These are phyloP conservation scores for Emys orbicularis DNA, from an alignment of 2,797 vertebrate genomes.

Conservation along the genomic window DNA sequence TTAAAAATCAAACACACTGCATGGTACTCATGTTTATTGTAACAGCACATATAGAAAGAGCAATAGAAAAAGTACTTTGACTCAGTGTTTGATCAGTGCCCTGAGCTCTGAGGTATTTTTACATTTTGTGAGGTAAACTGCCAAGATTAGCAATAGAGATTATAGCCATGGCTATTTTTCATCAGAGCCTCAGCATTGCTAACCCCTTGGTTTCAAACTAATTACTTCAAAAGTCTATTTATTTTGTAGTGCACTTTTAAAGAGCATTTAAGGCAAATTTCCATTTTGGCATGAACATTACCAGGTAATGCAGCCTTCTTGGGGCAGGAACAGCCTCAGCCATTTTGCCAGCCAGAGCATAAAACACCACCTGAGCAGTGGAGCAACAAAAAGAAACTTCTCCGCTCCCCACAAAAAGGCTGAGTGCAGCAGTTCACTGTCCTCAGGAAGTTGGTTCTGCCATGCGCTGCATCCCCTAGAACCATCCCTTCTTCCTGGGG, in stretches of 20 bases:
- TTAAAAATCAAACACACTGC: slow-evolving; percentile 21
- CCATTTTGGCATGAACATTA: not conserved
- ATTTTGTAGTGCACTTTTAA: not conserved
- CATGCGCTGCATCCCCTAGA: not conserved
- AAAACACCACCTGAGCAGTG: not conserved
- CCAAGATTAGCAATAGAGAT: slow-evolving; percentile 42
- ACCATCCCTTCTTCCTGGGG: not conserved
- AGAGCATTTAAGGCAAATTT: not conserved
- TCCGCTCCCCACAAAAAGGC: not conserved
- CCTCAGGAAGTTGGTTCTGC: not conserved
- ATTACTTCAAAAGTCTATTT: not conserved
- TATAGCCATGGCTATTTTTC: not conserved
- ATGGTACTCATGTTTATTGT: slow-evolving; percentile 33
- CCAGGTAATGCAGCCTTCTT: not conserved
- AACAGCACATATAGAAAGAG: slow-evolving; percentile 9
- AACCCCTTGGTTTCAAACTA: slow-evolving; percentile 18
- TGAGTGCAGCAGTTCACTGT: not conserved
- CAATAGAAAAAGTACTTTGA: slow-evolving; percentile 28
- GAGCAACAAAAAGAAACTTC: not conserved
- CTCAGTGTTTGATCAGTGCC: slow-evolving; percentile 28
- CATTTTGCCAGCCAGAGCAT: not conserved
- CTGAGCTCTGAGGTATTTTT: slow-evolving; percentile 22
- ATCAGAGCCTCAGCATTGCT: slow-evolving; percentile 31
- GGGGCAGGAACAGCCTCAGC: not conserved
- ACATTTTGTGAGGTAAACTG: slow-evolving; percentile 15